Percentiles rank a stretch among this genome's conserved stretches.
Conservation (phyloP, 1,140 invertebrate genomes). For the Cyphomyrmex costatus region DNA sequence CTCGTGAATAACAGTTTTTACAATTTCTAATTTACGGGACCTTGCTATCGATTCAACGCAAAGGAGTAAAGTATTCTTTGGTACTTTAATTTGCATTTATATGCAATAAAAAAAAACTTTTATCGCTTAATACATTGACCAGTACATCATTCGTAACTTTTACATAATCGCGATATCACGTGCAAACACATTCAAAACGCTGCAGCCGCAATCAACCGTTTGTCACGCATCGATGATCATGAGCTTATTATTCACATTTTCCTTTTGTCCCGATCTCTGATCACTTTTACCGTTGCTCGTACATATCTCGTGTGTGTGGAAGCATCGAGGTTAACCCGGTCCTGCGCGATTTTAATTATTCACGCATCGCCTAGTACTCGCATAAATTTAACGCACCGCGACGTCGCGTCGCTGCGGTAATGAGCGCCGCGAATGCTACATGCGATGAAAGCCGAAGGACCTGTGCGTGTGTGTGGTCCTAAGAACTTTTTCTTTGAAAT, state of each 20-base stretch:
- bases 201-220: neutral
- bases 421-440: slow-evolving; percentile 55
- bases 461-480: neutral
- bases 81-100: neutral
- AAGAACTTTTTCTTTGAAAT: slow-evolving; percentile 23
- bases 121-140: neutral
- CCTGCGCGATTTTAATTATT: slow-evolving; percentile 67
- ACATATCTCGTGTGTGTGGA: neutral
- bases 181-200: neutral
- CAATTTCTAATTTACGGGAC: slow-evolving; percentile 64
- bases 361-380: slow-evolving; percentile 21
- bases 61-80: slow-evolving; percentile 10
- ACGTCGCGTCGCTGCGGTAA: neutral
- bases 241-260: slow-evolving; percentile 35
- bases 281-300: slow-evolving; percentile 65
- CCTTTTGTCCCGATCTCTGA: slow-evolving; percentile 5
- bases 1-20: slow-evolving; percentile 24
- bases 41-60: slow-evolving; percentile 8
- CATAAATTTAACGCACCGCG: slow-evolving; percentile 72
- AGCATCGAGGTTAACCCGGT: neutral
- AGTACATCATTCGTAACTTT: neutral
- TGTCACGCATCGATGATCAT: neutral
- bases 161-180: slow-evolving; percentile 12
- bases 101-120: neutral
- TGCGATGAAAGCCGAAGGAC: slow-evolving; percentile 60